phyloP scores from a whole-genome alignment of 2,113 vertebrate species.

The Gorsachius goisagi region DNA sequence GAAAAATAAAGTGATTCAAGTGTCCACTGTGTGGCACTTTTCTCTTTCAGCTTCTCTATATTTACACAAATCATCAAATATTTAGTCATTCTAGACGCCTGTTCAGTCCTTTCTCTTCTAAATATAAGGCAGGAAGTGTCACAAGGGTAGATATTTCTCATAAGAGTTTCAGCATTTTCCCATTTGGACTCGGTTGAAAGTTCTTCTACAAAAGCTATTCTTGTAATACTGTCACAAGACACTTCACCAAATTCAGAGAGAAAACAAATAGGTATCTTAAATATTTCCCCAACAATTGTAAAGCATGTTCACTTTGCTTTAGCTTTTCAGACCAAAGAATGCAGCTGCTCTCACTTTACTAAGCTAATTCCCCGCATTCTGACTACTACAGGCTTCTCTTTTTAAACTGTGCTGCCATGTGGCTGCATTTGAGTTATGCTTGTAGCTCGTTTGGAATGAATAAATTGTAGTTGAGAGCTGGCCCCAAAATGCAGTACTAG shows the following conservation, averaged over 20 bases:
- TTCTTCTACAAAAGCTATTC: background rate
- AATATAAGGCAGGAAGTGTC: background rate
- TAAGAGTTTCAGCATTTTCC: background rate
- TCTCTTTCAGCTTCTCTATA: background rate
- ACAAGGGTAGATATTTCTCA: background rate
- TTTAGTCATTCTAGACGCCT: background rate
- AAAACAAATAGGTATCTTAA: background rate
- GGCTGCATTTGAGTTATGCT: background rate
- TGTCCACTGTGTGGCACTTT: background rate
- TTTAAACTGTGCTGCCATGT: background rate
- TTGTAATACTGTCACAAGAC: background rate
- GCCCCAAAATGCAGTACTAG: background rate
- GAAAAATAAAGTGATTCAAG: background rate
- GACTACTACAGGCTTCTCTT: background rate
- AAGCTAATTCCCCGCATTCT: background rate
- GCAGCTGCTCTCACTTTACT: background rate
- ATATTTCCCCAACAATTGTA: background rate
- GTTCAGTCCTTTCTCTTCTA: background rate
- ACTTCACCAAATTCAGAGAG: background rate
- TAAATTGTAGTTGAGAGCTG: background rate
- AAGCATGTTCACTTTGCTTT: background rate
- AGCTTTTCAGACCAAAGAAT: background rate
- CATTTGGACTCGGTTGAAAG: background rate
- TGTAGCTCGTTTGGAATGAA: background rate
- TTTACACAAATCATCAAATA: constrained; percentile 17